These are phyloP conservation scores for Falco columbarius DNA, from an alignment of 2,797 vertebrate genomes.

Conservation along the genomic window DNA sequence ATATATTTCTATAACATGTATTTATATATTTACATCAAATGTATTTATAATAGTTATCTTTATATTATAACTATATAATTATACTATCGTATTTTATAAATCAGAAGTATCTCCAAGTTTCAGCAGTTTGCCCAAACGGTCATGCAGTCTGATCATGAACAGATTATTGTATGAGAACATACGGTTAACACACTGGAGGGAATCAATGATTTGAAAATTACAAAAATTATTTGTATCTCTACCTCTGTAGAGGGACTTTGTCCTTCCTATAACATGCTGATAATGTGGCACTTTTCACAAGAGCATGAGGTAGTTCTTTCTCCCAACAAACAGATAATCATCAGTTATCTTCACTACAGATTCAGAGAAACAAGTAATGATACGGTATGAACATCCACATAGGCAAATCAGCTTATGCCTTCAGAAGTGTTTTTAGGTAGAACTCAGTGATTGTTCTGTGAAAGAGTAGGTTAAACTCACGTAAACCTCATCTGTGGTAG, in stretches of 20 bases:
- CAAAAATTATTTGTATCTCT: neutral
- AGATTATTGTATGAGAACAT: neutral
- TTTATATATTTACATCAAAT: neutral
- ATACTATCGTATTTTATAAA: neutral
- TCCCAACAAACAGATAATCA: neutral
- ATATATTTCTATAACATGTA: neutral
- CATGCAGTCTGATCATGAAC: neutral
- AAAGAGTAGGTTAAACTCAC: neutral
- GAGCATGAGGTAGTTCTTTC: neutral
- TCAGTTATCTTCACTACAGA: neutral
- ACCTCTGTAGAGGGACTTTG: neutral
- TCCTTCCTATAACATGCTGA: neutral
- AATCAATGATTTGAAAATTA: neutral
- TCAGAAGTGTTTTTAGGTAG: neutral
- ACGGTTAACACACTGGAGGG: neutral
- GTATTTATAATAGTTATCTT: neutral
- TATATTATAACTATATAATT: neutral
- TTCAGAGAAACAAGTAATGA: neutral
- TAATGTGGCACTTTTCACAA: neutral
- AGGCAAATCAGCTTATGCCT: neutral
- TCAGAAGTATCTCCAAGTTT: neutral
- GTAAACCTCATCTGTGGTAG: neutral
- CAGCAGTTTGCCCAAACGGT: neutral
- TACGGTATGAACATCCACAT: neutral
- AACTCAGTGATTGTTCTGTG: neutral